Conservation (phyloP, 2,113 vertebrate species). For the Pangasianodon gigas region DNA sequence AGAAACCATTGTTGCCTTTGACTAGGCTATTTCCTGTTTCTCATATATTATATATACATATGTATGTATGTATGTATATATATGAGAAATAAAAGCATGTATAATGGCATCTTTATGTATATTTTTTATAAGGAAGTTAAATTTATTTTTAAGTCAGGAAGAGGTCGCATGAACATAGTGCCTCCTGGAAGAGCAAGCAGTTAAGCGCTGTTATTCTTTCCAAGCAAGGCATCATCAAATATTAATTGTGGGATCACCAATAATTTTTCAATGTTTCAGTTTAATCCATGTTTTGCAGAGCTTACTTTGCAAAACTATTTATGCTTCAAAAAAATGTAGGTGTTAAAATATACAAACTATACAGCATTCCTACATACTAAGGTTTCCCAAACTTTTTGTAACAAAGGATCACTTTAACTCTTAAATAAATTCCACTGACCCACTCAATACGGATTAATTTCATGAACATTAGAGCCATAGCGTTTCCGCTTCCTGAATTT, state of each 20-base stretch:
- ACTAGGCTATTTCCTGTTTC: neutral
- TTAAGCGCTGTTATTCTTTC: neutral
- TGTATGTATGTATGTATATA: no score
- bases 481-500: neutral
- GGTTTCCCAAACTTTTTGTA: no score
- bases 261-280: neutral
- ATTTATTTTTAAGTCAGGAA: neutral
- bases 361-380: neutral
- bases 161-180: neutral
- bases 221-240: neutral
- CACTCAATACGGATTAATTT: neutral
- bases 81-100: no score
- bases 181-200: neutral
- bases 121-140: no score
- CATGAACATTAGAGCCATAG: neutral
- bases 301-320: no score
- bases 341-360: neutral
- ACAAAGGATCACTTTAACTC: neutral
- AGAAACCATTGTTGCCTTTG: neutral
- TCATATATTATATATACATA: neutral
- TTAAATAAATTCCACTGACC: neutral
- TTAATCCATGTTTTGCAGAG: no score
- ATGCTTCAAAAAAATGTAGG: no score
- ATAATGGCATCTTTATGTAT: no score
- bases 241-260: neutral